phyloP scores from a whole-genome alignment of 2,888 invertebrate genomes.

The Choreutis nemorana region DNA sequence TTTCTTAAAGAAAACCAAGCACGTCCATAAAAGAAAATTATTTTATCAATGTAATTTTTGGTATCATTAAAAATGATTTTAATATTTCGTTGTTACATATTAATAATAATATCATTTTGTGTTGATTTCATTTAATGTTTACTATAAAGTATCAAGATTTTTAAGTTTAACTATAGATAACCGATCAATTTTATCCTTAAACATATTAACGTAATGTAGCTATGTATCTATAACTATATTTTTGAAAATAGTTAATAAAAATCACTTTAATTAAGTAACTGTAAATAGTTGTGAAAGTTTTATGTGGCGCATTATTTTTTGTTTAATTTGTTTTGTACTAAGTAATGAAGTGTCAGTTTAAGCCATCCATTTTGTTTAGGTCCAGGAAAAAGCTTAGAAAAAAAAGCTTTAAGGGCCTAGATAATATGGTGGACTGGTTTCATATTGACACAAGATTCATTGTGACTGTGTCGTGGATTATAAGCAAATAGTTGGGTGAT shows the following conservation, averaged over 20 bases:
- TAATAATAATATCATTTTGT: too few species aligned
- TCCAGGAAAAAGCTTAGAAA: too few species aligned
- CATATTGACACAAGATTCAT: slow-evolving; percentile 32
- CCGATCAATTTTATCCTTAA: slow-evolving; percentile 48
- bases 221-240: slow-evolving; percentile 62
- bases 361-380: too few species aligned
- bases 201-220: slow-evolving; percentile 50
- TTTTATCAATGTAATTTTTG: slow-evolving; percentile 18
- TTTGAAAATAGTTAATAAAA: slow-evolving; percentile 54
- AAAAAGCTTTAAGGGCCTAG: too few species aligned
- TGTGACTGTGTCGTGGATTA: slow-evolving; percentile 62
- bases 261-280: slow-evolving; percentile 50
- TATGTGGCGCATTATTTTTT: slow-evolving; percentile 60
- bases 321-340: slow-evolving; percentile 51
- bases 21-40: slow-evolving; percentile 16
- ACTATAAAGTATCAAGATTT: slow-evolving; percentile 8
- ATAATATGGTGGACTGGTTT: slow-evolving; percentile 28
- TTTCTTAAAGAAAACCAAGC: too few species aligned
- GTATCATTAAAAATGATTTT: slow-evolving; percentile 14
- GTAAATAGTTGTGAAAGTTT: slow-evolving; percentile 62
- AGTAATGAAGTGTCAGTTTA: slow-evolving; percentile 35
- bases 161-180: slow-evolving; percentile 21
- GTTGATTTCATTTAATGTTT: slow-evolving; percentile 18
- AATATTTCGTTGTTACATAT: slow-evolving; percentile 2
- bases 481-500: slow-evolving; percentile 64